Conservation (phyloP, 2,888 invertebrate genomes). For the Frankliniella intonsa region DNA sequence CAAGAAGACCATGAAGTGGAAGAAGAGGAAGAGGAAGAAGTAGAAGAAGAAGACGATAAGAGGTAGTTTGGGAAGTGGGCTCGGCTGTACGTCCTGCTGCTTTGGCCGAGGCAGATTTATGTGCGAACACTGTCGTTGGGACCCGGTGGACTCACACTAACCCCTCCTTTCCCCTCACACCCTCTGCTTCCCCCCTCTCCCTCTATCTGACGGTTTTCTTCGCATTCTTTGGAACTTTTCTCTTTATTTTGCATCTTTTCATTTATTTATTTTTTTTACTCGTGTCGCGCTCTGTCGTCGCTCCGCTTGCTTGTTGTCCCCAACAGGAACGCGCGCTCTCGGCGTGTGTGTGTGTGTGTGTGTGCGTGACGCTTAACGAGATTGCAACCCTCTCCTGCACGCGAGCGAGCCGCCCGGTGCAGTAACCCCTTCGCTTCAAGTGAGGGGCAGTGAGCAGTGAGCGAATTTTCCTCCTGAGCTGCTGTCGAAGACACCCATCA, state of each 20-base stretch:
- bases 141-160: neutral
- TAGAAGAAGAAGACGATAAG: neutral
- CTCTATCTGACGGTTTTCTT: neutral
- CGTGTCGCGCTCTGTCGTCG: no score
- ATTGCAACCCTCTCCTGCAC: conserved; percentile 9
- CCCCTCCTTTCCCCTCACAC: neutral
- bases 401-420: neutral
- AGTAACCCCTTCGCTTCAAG: no score
- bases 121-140: neutral
- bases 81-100: no score
- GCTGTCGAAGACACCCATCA: no score
- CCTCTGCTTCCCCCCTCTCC: neutral
- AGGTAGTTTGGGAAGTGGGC: neutral
- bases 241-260: no score
- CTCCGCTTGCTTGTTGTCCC: no score
- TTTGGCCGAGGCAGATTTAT: neutral
- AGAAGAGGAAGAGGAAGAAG: neutral
- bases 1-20: neutral
- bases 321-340: no score
- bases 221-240: neutral
- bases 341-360: neutral
- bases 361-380: neutral
- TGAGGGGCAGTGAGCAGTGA: no score
- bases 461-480: no score
- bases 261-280: neutral